phyloP scores from a whole-genome alignment of 2,888 invertebrate species.

The Philonicus albiceps region DNA sequence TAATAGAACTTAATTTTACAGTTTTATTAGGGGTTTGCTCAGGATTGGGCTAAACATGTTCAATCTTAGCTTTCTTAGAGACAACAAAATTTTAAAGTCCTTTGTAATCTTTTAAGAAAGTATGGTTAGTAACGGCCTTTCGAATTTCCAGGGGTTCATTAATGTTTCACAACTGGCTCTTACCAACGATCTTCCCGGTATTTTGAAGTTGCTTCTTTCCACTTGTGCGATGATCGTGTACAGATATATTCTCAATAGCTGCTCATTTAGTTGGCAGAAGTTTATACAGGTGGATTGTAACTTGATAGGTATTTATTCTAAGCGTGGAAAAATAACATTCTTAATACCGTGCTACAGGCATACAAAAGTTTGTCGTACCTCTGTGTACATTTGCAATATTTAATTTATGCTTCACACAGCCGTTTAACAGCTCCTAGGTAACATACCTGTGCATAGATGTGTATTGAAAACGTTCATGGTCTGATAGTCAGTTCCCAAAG shows the following conservation, averaged over 20 bases:
- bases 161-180: neutral
- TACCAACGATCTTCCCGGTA: neutral
- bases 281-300: neutral
- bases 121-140: neutral
- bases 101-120: neutral
- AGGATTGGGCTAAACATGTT: neutral
- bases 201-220: neutral
- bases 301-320: neutral
- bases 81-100: neutral
- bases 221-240: neutral
- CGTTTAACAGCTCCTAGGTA: neutral
- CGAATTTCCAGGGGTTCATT: too few species aligned
- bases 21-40: neutral
- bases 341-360: neutral
- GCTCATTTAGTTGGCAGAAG: neutral
- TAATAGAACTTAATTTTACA: neutral
- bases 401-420: neutral
- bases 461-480: slow-evolving; percentile 27
- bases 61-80: neutral
- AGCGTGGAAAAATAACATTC: neutral
- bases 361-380: neutral
- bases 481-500: slow-evolving; percentile 32
- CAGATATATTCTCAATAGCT: neutral
- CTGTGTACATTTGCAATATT: neutral
- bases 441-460: neutral